These are phyloP conservation scores for Leptinotarsa lineolata DNA, from an alignment of 1,140 invertebrate genomes.

Conservation along the genomic window DNA sequence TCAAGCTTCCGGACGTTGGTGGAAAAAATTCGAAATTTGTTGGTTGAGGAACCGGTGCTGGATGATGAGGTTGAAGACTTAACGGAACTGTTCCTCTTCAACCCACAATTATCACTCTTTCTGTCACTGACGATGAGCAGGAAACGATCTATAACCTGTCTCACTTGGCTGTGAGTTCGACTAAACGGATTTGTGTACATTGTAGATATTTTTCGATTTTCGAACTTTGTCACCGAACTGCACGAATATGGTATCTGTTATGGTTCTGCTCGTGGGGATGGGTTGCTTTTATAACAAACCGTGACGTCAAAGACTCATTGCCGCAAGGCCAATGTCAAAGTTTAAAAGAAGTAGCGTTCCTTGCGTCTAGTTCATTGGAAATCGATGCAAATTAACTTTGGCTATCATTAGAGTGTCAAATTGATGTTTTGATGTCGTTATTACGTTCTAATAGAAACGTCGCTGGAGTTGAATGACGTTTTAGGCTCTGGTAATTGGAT, in stretches of 20 bases:
- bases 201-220: neutral
- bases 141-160: slow-evolving; percentile 66
- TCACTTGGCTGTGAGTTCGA: slow-evolving; percentile 71
- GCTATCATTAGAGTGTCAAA: too few species aligned
- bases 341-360: neutral
- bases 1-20: neutral
- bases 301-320: neutral
- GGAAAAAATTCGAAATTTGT: neutral
- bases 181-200: slow-evolving; percentile 76
- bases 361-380: slow-evolving; percentile 2
- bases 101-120: neutral
- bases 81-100: slow-evolving; percentile 8
- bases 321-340: slow-evolving; percentile 17
- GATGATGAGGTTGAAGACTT: neutral
- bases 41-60: neutral
- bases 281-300: neutral
- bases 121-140: neutral
- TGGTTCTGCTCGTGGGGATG: neutral
- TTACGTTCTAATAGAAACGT: too few species aligned
- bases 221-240: neutral
- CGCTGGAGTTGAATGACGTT: too few species aligned
- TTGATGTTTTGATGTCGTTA: too few species aligned
- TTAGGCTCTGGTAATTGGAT: too few species aligned
- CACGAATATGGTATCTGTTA: neutral
- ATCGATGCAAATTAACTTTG: neutral